Conservation (phyloP, 2,113 vertebrate genomes). For the Baryphthengus martii region DNA sequence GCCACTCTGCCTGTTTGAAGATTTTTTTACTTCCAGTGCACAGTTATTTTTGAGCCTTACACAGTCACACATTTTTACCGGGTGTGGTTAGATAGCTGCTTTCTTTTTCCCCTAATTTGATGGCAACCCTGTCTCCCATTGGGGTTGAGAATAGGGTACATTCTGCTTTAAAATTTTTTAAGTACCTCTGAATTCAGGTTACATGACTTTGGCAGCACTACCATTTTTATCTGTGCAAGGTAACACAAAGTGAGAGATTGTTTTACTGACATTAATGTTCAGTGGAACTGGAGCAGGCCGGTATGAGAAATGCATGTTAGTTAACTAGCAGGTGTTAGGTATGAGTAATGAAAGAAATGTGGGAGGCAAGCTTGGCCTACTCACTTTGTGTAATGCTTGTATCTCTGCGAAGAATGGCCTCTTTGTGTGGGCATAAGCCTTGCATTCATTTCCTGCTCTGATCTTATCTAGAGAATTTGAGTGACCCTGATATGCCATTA, state of each 20-base stretch:
- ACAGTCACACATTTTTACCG: not conserved
- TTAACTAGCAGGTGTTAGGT: constrained; percentile 48
- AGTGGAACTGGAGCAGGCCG: not conserved
- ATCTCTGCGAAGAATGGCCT: constrained; percentile 24
- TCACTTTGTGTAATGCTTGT: constrained; percentile 22
- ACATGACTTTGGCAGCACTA: not conserved
- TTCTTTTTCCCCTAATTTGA: not conserved
- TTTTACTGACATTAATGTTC: constrained; percentile 20
- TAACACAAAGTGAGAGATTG: constrained; percentile 27
- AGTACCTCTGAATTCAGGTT: not conserved
- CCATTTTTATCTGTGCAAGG: not conserved
- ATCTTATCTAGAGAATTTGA: constrained; percentile 59
- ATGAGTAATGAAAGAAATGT: constrained; percentile 63
- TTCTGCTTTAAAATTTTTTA: not conserved
- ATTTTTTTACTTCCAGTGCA: not conserved
- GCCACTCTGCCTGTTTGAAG: not conserved
- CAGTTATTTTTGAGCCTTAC: not conserved
- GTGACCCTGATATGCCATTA: constrained; percentile 30
- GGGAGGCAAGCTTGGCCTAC: constrained; percentile 29
- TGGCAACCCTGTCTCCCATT: not conserved
- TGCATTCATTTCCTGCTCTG: constrained; percentile 48
- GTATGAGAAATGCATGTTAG: constrained; percentile 30
- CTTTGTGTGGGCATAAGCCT: constrained; percentile 54
- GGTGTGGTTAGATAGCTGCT: not conserved
- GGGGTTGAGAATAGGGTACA: not conserved